Percentiles rank a stretch among this genome's conserved stretches.
phyloP scores from a whole-genome alignment of 2,797 vertebrate genomes.

The Clarias pachynema region DNA sequence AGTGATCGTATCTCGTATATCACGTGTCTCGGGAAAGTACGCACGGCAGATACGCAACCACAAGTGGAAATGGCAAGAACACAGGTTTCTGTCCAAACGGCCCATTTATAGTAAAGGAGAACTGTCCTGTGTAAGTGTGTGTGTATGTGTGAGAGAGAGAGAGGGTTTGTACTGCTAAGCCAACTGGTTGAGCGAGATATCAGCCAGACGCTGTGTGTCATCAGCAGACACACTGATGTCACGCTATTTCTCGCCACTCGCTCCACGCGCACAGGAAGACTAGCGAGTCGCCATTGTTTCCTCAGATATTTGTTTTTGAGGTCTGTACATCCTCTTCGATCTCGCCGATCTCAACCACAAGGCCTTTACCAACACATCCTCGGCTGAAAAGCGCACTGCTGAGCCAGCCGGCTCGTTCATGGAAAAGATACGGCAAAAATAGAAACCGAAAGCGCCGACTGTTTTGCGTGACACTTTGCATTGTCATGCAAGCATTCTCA shows the following conservation, averaged over 20 bases:
- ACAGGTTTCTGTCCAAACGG: constrained; percentile 4
- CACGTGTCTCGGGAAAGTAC: not conserved
- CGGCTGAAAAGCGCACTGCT: not conserved
- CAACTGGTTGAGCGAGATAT: constrained; percentile 39
- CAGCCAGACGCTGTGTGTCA: constrained; percentile 16
- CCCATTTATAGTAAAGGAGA: constrained; percentile 13
- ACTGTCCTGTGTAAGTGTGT: not conserved
- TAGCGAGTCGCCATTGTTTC: constrained; percentile 29
- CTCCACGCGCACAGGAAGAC: constrained; percentile 28
- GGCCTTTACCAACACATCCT: not conserved
- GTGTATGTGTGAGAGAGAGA: not conserved
- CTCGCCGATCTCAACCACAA: not conserved
- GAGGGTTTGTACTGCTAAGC: not conserved
- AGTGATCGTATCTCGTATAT: not conserved
- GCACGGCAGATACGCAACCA: not conserved
- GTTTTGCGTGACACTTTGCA: not conserved
- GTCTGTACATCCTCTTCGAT: constrained; percentile 17
- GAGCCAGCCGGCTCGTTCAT: not conserved
- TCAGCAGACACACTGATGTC: constrained; percentile 28
- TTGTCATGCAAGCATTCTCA: not conserved
- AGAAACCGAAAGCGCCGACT: not conserved
- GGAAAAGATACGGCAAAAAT: not conserved
- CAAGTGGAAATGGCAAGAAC: not conserved
- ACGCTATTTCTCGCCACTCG: constrained; percentile 13
- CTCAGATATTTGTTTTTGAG: constrained; percentile 41